These are phyloP conservation scores for Eulithis testata DNA, from an alignment of 2,888 invertebrate genomes.

Conservation along the genomic window DNA sequence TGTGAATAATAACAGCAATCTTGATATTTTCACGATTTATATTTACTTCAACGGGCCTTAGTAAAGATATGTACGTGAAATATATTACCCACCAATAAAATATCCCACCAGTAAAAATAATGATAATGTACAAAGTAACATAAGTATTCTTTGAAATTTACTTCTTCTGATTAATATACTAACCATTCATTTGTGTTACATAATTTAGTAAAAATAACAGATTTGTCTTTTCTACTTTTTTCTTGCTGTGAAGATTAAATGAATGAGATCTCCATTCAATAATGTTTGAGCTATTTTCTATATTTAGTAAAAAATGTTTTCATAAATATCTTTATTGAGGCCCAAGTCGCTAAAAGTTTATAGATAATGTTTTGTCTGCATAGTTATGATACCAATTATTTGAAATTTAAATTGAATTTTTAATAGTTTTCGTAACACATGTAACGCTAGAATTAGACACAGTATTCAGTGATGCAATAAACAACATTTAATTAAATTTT, in stretches of 20 bases:
- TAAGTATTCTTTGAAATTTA: too few species aligned
- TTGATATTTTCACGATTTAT: conserved; percentile 34
- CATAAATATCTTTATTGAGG: conserved; percentile 31
- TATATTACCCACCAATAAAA: conserved; percentile 10
- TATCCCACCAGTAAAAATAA: conserved; percentile 10
- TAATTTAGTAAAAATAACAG: too few species aligned
- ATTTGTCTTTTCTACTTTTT: too few species aligned
- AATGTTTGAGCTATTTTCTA: too few species aligned
- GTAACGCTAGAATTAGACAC: conserved; percentile 75
- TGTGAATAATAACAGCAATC: conserved; percentile 36
- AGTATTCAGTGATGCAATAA: conserved; percentile 83
- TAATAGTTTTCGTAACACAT: conserved; percentile 62
- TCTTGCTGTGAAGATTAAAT: too few species aligned
- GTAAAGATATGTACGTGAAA: conserved; percentile 18
- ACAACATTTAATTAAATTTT: conserved; percentile 50
- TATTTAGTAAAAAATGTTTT: background rate
- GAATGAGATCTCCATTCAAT: too few species aligned
- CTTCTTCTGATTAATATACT: too few species aligned
- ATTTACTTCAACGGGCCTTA: conserved; percentile 26
- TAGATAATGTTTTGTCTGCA: conserved; percentile 62
- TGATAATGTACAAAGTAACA: background rate
- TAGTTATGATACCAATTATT: conserved; percentile 59
- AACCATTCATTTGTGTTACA: too few species aligned
- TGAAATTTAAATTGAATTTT: conserved; percentile 54
- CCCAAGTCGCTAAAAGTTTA: conserved; percentile 66